phyloP scores from a whole-genome alignment of 1,140 invertebrate genomes.

The Drosophila sucinea region DNA sequence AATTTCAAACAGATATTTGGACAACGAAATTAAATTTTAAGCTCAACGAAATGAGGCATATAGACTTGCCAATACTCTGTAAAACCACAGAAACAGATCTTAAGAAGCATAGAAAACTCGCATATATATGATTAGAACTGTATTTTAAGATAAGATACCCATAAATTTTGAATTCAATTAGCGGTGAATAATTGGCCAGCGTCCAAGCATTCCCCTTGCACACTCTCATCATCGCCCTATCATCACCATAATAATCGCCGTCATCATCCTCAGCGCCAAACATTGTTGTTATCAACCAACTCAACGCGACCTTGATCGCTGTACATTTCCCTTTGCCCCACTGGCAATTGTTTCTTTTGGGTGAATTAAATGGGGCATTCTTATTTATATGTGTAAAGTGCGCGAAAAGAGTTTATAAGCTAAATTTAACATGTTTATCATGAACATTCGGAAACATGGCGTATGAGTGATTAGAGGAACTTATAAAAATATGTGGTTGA shows the following conservation, averaged over 20 bases:
- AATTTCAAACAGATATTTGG: conserved; percentile 38
- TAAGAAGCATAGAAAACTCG: no score
- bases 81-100: no score
- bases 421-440: background rate
- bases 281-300: conserved; percentile 33
- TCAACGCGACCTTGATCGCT: conserved; percentile 35
- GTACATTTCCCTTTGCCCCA: conserved; percentile 25
- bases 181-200: background rate
- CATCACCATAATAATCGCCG: background rate
- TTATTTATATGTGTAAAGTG: conserved; percentile 16
- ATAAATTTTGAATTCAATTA: conserved; percentile 6
- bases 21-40: conserved; percentile 43
- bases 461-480: background rate
- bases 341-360: conserved; percentile 19
- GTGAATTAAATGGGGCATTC: conserved; percentile 39
- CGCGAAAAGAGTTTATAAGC: background rate
- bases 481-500: background rate
- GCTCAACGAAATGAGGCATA: conserved; percentile 14
- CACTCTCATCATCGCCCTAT: background rate
- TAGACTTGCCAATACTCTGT: conserved; percentile 35
- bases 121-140: background rate
- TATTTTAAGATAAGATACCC: background rate
- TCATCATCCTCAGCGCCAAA: background rate
- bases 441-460: background rate
- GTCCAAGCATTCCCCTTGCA: background rate